A percentile compares a stretch with the other conserved stretches of the same genome.
Conservation (phyloP, 2,888 invertebrate species). For the Hypena proboscidalis region DNA sequence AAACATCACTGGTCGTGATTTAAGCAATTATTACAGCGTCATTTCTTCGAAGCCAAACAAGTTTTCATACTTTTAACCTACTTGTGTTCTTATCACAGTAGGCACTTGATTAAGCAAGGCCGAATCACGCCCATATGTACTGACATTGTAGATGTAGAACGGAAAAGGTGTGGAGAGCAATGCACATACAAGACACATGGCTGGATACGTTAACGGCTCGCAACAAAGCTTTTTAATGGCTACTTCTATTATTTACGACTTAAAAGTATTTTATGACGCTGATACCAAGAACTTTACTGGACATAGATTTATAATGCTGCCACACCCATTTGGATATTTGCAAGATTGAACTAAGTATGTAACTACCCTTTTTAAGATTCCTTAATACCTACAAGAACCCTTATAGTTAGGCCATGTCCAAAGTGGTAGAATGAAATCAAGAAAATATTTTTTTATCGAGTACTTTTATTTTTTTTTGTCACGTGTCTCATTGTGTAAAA, state of each 20-base stretch:
- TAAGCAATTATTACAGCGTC: too few relatives aligned
- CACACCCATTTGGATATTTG: too few relatives aligned
- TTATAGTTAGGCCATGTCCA: too few relatives aligned
- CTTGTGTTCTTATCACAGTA: slow-evolving; percentile 8
- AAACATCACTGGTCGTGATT: too few relatives aligned
- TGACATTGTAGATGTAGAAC: slow-evolving; percentile 30
- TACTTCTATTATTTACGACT: background rate
- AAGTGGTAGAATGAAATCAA: too few relatives aligned
- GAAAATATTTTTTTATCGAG: too few relatives aligned
- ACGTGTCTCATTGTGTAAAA: too few relatives aligned
- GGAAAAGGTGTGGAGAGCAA: slow-evolving; percentile 42
- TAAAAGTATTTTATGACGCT: background rate
- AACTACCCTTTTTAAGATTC: too few relatives aligned
- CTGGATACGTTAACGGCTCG: background rate
- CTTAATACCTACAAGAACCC: too few relatives aligned
- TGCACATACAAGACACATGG: slow-evolving; percentile 12
- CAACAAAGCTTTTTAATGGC: slow-evolving; percentile 1
- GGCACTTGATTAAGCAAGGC: slow-evolving; percentile 34
- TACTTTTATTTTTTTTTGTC: too few relatives aligned
- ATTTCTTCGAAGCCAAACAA: slow-evolving; percentile 6
- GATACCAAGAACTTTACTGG: background rate
- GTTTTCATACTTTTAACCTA: slow-evolving; percentile 8
- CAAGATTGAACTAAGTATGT: too few relatives aligned
- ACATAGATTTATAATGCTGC: background rate
- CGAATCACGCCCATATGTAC: slow-evolving; percentile 24